Conservation (phyloP, 2,888 invertebrate species). For the Iselma pallidipennis region DNA sequence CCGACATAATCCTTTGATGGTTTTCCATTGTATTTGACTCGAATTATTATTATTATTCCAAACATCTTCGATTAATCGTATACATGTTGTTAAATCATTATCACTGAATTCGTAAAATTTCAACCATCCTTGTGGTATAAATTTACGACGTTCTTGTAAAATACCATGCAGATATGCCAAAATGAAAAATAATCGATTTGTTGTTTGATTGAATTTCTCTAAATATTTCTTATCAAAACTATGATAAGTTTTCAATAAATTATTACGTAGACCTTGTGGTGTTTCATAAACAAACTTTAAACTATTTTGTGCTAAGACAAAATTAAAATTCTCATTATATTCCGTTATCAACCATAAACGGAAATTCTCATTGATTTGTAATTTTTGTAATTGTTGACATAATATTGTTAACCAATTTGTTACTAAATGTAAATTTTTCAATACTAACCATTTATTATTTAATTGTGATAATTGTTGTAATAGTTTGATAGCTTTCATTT, state of each 20-base stretch:
- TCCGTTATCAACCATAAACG: constrained; percentile 87
- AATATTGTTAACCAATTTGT: constrained; percentile 71
- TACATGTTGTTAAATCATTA: constrained; percentile 76
- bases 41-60: constrained; percentile 50
- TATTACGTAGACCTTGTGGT: constrained; percentile 84
- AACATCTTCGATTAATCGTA: constrained; percentile 61
- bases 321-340: constrained; percentile 74
- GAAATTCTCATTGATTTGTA: constrained; percentile 59
- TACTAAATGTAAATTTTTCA: constrained; percentile 81
- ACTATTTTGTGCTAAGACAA: constrained; percentile 74
- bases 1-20: constrained; percentile 75
- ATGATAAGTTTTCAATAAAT: constrained; percentile 74
- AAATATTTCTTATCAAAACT: constrained; percentile 64
- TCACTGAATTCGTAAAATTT: constrained; percentile 87
- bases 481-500: constrained; percentile 63
- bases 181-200: constrained; percentile 66
- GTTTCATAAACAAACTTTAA: constrained; percentile 82
- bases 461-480: constrained; percentile 63
- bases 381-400: constrained; percentile 65
- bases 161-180: constrained; percentile 89
- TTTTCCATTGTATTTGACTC: constrained; percentile 67
- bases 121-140: constrained; percentile 91
- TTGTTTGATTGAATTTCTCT: constrained; percentile 45
- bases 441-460: constrained; percentile 76
- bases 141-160: constrained; percentile 87